Evolutionary conservation across 1,140 invertebrate species (phyloP), one percentile per base, ranked within the genome.

Genomic region (Drosophila equinoxialis): DNA sequence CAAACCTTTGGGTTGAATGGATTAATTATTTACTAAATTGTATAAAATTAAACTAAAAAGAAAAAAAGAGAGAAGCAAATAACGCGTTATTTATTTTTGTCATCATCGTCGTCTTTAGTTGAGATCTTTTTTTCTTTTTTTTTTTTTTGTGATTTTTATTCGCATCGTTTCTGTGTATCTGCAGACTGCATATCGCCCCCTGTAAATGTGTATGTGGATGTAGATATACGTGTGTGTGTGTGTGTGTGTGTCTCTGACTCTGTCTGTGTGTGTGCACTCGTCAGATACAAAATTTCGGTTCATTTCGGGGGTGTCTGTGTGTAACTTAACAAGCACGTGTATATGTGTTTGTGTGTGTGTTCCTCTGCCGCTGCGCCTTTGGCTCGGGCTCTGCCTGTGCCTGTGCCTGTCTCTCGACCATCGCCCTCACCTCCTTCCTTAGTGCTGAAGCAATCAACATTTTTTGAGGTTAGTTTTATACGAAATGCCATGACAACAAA

Each of bases 381-480:
- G 65, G 17, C 45, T 17, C 14, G 14, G 14, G 63, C 71, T 71
- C 45, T 48, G 17, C 20, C 58, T 37, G 60, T 45, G 39, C 58
- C 55, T 42, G 41, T 30, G n/a, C 20, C 65, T 14, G 23, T 69
- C 37, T 17, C 6, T 14, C 57, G 58, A 30, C 33, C 39, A 13
- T 11, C 37, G 10, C 37, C 37, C 37, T 39, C 37, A 13, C 33
- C 64, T 67, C 55, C 65, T 68, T 63, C 65, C 59, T 65, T 62
- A 58, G 62, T 65, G 65, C 73, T 75, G 76, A 73, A 77, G 79
- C 70, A 89, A 89, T 89, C 79, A 87, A 77, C 81, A 75, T 79
- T 89, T 85, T 89, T 51, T 51, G 85, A 89, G 84, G 84, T 89
- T 89, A 89, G 84, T 89, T 71, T 73, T 70, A 66, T 77, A 65